Base-by-base conservation (phyloP, 92 coral and sea anemone species). In the Epizoanthus rinbou region DNA sequence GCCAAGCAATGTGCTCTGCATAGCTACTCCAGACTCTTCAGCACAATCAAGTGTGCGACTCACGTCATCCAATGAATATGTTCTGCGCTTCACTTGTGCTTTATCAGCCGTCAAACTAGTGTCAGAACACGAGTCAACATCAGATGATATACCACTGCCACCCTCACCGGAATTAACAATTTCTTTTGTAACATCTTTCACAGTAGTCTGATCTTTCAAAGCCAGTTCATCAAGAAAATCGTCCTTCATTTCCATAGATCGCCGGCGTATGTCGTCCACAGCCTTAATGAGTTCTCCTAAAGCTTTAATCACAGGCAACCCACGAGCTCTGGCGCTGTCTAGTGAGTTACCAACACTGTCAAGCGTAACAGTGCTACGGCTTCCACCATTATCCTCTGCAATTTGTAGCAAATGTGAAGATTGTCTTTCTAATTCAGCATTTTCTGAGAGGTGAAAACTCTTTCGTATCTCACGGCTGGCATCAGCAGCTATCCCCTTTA, bases 271-370 rank as follows among this genome's bases (percentile, higher is more conserved):
- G 41, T 57, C 50, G 17, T 60, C 88, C 19, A 79, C 91, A n/a
- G 80, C 71, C 39, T 86, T 81, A 39, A 89, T 87, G 18, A 91
- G 88, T 47, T 89, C 88, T 39, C 79, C 89, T 31, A 93, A 85
- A 67, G 90, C 91, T 54, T 93, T 91, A 21, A 91, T 85, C 41
- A 93, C 88, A 35, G 98, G 92, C 52, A 95, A 73, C 41, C 92
- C 98, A 57, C 85, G 89, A 8, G 85, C 82, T 19, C 79, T 65
- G 14, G 92, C 98, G 39, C 63, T 79, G 52, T 91, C 93, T 31
- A 93, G 84, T 6, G 95, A 87, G 41, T 76, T 85, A 8, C 85
- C 80, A 53, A 93, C 92, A 79, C 85, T 85, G 37, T 93, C 98
- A 6, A 95, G 85, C 15, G 89, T 93, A 70, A 87, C 90, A 21